Conservation (phyloP, 2,113 vertebrate species). For the Genyomyrus donnyi region DNA sequence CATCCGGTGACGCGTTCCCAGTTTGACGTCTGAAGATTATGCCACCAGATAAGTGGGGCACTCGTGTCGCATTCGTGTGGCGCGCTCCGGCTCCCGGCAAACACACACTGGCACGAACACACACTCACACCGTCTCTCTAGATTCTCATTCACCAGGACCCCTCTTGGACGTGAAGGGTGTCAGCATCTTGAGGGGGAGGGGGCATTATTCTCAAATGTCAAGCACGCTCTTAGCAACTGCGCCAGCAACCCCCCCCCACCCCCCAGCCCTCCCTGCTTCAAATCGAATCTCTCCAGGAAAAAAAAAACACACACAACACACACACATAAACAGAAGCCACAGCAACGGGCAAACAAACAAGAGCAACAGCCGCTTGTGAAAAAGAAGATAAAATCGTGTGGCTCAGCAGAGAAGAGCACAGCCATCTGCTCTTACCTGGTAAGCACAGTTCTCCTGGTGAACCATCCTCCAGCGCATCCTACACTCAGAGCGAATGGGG, state of each 20-base stretch:
- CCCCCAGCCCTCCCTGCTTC: constrained; percentile 31
- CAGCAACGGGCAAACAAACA: background rate
- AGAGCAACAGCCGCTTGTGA: background rate
- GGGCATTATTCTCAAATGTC: constrained; percentile 48
- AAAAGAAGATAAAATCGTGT: background rate
- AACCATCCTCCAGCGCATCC: constrained; percentile 87
- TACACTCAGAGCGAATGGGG: constrained; percentile 52
- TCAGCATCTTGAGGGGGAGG: constrained; percentile 10
- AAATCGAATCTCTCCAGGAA: constrained; percentile 27
- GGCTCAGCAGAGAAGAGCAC: background rate
- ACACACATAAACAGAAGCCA: background rate
- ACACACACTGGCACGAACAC: constrained; percentile 9
- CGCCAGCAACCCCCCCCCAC: constrained; percentile 11
- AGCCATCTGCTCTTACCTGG: constrained; percentile 63
- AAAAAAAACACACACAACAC: background rate
- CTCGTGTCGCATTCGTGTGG: constrained; percentile 27
- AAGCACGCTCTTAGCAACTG: constrained; percentile 54
- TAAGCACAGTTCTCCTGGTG: constrained; percentile 90
- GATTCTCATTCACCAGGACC: constrained; percentile 31
- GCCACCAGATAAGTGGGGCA: constrained; percentile 35
- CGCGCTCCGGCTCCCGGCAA: background rate
- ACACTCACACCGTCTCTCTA: background rate
- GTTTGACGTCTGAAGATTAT: constrained; percentile 34
- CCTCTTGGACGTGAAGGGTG: constrained; percentile 18
- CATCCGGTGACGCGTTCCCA: background rate